phyloP scores from a whole-genome alignment of 2,113 vertebrate species.

The Pogona vitticeps region DNA sequence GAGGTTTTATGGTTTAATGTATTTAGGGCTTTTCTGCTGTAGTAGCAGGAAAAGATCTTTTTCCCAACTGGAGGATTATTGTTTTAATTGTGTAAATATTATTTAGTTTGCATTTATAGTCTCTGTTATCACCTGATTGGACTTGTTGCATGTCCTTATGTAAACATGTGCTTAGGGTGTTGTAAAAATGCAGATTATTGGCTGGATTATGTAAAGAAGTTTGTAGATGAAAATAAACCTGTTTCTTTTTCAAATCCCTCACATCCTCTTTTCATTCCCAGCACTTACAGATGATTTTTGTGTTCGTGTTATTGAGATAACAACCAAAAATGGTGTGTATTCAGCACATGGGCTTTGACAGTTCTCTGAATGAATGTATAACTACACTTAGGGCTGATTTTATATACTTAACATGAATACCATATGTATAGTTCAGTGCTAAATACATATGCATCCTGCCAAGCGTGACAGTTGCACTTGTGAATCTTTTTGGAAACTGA shows the following conservation, averaged over 20 bases:
- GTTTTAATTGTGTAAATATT: slow-evolving; percentile 64
- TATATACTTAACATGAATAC: not conserved
- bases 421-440: too few species aligned
- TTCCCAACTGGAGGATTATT: slow-evolving; percentile 55
- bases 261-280: slow-evolving; percentile 6
- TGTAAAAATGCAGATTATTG: slow-evolving; percentile 61
- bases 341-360: slow-evolving; percentile 16
- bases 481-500: not conserved
- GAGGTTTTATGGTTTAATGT: slow-evolving; percentile 47
- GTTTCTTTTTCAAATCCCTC: slow-evolving; percentile 4
- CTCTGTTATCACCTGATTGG: slow-evolving; percentile 59
- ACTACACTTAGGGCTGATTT: slow-evolving; percentile 30
- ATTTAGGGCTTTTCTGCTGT: slow-evolving; percentile 42
- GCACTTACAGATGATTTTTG: slow-evolving; percentile 54
- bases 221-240: slow-evolving; percentile 42
- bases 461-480: not conserved
- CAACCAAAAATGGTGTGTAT: slow-evolving; percentile 39
- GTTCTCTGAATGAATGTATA: slow-evolving; percentile 31
- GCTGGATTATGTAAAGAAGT: slow-evolving; percentile 59
- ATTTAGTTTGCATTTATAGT: slow-evolving; percentile 60
- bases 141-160: slow-evolving; percentile 59
- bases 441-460: not conserved
- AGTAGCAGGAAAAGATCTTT: not conserved
- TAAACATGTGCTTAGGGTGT: slow-evolving; percentile 62
- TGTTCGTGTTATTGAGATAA: slow-evolving; percentile 57